Percentiles rank a stretch among this genome's conserved stretches.
phyloP scores from a whole-genome alignment of 2,113 vertebrate species.

The Hippocampus comes region DNA sequence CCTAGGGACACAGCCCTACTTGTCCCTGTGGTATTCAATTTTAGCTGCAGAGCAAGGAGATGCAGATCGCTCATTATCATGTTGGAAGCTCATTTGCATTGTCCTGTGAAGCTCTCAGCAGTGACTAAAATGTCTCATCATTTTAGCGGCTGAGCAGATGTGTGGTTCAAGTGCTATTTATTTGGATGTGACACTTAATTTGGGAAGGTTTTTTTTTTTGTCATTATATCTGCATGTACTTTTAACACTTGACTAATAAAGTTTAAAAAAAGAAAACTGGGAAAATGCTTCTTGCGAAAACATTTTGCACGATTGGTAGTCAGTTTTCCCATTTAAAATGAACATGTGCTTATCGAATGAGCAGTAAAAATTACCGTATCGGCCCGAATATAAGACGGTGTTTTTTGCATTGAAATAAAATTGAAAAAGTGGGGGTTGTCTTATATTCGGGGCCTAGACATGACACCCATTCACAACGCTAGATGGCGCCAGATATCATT shows the following conservation, averaged over 20 bases:
- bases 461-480: no score
- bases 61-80: slow-evolving; percentile 47
- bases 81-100: slow-evolving; percentile 58
- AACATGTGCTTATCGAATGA: background rate
- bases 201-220: background rate
- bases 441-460: no score
- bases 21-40: slow-evolving; percentile 59
- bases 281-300: background rate
- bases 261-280: background rate
- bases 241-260: background rate
- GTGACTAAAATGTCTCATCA: slow-evolving; percentile 46
- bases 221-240: background rate
- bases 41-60: slow-evolving; percentile 37
- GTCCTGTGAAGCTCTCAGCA: slow-evolving; percentile 40
- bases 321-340: background rate
- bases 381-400: no score
- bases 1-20: slow-evolving; percentile 53
- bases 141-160: slow-evolving; percentile 28
- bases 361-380: background rate
- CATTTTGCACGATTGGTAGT: background rate
- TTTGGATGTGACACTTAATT: slow-evolving; percentile 21
- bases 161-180: slow-evolving; percentile 28
- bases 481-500: no score
- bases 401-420: no score
- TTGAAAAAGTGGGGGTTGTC: no score